phyloP scores from a whole-genome alignment of 2,797 vertebrate genomes.

The Acipenser oxyrinchus region DNA sequence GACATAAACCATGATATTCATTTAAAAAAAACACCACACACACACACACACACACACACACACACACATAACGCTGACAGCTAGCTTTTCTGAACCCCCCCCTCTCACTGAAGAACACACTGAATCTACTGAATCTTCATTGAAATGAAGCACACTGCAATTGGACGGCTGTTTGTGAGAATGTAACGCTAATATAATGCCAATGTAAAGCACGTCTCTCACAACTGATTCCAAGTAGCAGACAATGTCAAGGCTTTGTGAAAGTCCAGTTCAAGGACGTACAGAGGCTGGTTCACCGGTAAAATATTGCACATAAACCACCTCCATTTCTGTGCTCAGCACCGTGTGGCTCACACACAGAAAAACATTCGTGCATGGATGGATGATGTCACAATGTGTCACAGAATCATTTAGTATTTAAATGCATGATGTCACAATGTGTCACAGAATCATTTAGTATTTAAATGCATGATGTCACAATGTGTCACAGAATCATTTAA shows the following conservation, averaged over 20 bases:
- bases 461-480: neutral
- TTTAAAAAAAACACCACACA: no score
- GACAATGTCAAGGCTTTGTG: neutral
- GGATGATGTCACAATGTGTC: neutral
- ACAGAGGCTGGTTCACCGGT: neutral
- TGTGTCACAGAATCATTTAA: neutral
- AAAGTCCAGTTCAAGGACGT: neutral
- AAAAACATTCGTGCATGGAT: conserved; percentile 1
- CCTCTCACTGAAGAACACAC: no score
- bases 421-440: neutral
- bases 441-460: neutral
- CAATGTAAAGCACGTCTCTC: no score
- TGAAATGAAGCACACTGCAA: no score
- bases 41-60: no score
- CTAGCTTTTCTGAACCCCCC: no score
- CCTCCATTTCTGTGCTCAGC: conserved; percentile 30
- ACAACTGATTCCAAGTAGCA: no score
- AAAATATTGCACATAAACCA: conserved; percentile 21
- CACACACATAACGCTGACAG: no score
- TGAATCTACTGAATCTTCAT: no score
- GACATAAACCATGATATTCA: no score
- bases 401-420: neutral
- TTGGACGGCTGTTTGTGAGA: no score
- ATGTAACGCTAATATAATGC: no score
- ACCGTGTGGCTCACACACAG: conserved; percentile 16